These are phyloP conservation scores for Passerina amoena DNA, from an alignment of 2,113 vertebrate genomes.

Conservation along the genomic window DNA sequence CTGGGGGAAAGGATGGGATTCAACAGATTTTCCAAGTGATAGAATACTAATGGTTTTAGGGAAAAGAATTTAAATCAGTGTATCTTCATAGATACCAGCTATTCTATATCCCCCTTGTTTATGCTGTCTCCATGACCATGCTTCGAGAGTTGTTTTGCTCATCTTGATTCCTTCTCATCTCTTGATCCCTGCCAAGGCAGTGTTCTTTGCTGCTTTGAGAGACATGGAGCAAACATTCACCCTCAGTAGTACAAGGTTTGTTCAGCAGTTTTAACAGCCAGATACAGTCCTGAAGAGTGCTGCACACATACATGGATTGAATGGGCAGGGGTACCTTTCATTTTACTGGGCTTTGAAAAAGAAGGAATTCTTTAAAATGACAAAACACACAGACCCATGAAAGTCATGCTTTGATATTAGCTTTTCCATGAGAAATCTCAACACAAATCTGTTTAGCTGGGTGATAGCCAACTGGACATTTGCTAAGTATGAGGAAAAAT, in stretches of 20 bases:
- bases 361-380: background rate
- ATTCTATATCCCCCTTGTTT: background rate
- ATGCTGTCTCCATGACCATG: background rate
- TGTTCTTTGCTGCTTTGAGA: background rate
- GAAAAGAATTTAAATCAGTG: background rate
- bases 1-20: background rate
- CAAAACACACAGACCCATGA: background rate
- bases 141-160: background rate
- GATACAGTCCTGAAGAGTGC: background rate
- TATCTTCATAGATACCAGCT: background rate
- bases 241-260: background rate
- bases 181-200: background rate
- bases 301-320: background rate
- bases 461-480: constrained; percentile 22
- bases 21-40: background rate
- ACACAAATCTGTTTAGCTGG: constrained; percentile 19
- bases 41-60: background rate
- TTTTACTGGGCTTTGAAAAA: background rate
- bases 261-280: background rate
- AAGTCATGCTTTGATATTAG: background rate
- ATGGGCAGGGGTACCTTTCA: background rate
- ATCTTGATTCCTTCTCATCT: background rate
- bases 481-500: background rate
- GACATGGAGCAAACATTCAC: background rate
- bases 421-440: background rate